These are phyloP conservation scores for Pristis pectinata DNA, from an alignment of 2,797 vertebrate species.

Conservation along the genomic window DNA sequence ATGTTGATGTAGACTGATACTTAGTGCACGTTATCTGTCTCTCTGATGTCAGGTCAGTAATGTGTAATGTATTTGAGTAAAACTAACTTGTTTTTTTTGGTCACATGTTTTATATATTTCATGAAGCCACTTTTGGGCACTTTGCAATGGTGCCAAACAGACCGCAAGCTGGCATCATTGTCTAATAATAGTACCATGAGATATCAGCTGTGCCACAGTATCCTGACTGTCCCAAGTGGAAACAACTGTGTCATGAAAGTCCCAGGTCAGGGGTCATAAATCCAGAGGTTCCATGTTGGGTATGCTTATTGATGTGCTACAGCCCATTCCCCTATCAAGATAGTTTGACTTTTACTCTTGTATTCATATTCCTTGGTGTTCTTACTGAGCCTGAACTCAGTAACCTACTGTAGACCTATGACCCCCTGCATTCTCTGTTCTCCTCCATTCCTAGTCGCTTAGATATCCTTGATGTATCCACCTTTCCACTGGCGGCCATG, in stretches of 20 bases:
- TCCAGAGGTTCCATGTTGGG: neutral
- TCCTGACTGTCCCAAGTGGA: neutral
- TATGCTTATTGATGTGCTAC: neutral
- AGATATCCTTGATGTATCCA: neutral
- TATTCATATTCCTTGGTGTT: neutral
- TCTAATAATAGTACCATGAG: neutral
- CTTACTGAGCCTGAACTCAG: neutral
- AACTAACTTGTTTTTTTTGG: neutral
- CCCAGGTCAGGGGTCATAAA: neutral
- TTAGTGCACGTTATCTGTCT: constrained; percentile 2
- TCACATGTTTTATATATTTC: neutral
- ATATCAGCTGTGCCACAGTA: too few species aligned
- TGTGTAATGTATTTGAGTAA: neutral
- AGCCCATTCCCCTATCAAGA: neutral
- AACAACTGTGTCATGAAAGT: neutral
- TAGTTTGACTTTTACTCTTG: neutral
- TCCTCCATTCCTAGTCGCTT: neutral
- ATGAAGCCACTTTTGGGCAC: neutral
- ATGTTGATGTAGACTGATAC: neutral
- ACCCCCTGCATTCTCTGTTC: neutral
- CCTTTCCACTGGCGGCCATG: neutral
- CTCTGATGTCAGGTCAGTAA: neutral
- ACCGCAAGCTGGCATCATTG: neutral
- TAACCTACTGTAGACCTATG: neutral
- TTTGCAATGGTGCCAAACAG: neutral